Conservation (phyloP, 2,797 vertebrate species). For the Nasua narica region DNA sequence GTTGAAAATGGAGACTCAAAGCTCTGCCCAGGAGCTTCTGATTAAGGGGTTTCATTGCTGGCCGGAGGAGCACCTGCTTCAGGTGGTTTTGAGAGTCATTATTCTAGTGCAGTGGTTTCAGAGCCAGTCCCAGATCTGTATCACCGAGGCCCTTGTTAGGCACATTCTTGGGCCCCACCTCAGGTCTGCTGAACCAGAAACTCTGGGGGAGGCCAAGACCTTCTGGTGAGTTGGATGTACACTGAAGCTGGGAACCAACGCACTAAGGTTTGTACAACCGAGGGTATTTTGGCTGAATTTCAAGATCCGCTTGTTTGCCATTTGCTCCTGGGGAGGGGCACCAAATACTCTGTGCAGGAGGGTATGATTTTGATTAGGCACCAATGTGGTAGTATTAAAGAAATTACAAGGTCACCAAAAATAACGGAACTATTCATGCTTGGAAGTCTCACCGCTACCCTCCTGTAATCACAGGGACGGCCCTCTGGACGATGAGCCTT, state of each 20-base stretch:
- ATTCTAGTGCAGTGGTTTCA: no score
- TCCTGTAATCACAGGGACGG: not conserved
- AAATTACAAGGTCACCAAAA: not conserved
- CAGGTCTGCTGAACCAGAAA: not conserved
- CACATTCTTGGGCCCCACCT: not conserved
- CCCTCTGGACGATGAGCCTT: not conserved
- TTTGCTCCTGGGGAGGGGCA: not conserved
- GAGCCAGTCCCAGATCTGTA: no score
- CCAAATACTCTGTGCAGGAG: not conserved
- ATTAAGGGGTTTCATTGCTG: not conserved
- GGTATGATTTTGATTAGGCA: not conserved
- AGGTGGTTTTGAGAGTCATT: not conserved
- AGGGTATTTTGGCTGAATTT: not conserved
- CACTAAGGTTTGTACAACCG: not conserved
- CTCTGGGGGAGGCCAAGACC: not conserved
- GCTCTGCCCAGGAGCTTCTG: not conserved
- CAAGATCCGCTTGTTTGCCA: not conserved
- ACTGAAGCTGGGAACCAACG: not conserved
- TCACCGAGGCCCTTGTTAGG: not conserved
- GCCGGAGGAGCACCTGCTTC: not conserved
- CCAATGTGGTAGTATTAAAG: not conserved
- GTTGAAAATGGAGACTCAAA: not conserved
- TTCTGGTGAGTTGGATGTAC: not conserved
- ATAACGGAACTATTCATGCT: not conserved
- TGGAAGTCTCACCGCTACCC: accelerated